Conservation (phyloP, 2,113 vertebrate genomes). For the Oplegnathus fasciatus region DNA sequence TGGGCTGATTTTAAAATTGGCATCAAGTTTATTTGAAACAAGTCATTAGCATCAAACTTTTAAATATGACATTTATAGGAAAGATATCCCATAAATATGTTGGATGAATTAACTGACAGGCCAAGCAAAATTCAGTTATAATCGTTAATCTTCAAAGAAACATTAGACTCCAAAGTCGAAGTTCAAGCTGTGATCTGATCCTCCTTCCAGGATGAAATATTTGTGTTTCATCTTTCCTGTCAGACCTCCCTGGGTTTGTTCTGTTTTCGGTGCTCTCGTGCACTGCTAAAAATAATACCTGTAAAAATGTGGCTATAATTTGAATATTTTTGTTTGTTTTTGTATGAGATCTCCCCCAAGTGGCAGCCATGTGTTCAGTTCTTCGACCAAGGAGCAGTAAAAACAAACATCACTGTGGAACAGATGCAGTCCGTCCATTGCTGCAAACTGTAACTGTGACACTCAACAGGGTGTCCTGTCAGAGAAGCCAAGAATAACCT, state of each 20-base stretch:
- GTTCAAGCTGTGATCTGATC: background rate
- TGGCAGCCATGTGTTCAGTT: conserved; percentile 61
- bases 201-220: conserved; percentile 13
- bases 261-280: conserved; percentile 27
- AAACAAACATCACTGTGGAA: conserved; percentile 58
- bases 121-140: background rate
- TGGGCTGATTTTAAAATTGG: background rate
- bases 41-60: background rate
- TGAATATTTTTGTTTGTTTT: conserved; percentile 44
- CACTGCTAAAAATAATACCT: conserved; percentile 56
- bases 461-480: conserved; percentile 36
- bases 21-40: background rate
- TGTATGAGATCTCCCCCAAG: conserved; percentile 26
- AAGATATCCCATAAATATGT: background rate
- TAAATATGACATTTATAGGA: background rate
- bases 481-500: background rate
- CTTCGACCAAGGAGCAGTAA: conserved; percentile 42
- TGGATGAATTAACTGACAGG: background rate
- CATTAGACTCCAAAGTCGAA: background rate
- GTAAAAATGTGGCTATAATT: conserved; percentile 43
- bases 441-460: conserved; percentile 37
- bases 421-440: conserved; percentile 16
- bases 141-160: background rate
- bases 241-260: conserved; percentile 34
- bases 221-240: conserved; percentile 30